Percentiles rank a stretch among this genome's conserved stretches.
phyloP scores from a whole-genome alignment of 2,888 invertebrate genomes.

The Leucoma salicis region DNA sequence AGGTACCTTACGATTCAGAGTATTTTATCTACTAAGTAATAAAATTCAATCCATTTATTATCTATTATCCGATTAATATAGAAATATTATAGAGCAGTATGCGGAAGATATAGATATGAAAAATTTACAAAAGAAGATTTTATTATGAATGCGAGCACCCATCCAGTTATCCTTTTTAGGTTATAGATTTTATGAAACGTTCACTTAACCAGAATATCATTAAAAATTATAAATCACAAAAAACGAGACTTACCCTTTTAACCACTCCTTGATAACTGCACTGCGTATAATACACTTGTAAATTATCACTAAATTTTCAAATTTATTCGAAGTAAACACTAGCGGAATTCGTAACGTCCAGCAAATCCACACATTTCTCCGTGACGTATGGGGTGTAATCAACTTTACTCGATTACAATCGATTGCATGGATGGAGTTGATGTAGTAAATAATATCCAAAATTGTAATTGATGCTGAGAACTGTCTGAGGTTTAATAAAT shows the following conservation, averaged over 20 bases:
- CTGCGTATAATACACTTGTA: constrained; percentile 63
- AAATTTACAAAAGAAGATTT: too few species aligned
- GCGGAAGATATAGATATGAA: too few species aligned
- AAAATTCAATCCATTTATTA: too few species aligned
- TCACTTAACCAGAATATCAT: constrained; percentile 2
- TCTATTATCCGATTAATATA: too few species aligned
- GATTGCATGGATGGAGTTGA: too few species aligned
- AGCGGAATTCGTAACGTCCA: constrained; percentile 47
- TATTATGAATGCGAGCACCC: too few species aligned
- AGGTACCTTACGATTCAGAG: too few species aligned
- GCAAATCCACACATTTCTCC: constrained; percentile 48
- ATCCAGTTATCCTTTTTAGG: constrained; percentile 40
- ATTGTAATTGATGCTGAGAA: too few species aligned
- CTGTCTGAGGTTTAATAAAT: too few species aligned
- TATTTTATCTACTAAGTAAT: too few species aligned
- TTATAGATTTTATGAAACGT: constrained; percentile 30
- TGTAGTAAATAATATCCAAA: too few species aligned
- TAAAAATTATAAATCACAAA: constrained; percentile 6
- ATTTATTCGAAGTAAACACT: constrained; percentile 71
- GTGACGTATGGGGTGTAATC: constrained; percentile 23
- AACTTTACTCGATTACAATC: constrained; percentile 21
- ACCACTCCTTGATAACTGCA: constrained; percentile 39
- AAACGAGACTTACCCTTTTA: constrained; percentile 44
- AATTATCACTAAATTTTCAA: constrained; percentile 72
- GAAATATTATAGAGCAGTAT: too few species aligned